Evolutionary conservation across 2,888 invertebrate genomes (phyloP).

Genomic region (Drosophila tripunctata): DNA sequence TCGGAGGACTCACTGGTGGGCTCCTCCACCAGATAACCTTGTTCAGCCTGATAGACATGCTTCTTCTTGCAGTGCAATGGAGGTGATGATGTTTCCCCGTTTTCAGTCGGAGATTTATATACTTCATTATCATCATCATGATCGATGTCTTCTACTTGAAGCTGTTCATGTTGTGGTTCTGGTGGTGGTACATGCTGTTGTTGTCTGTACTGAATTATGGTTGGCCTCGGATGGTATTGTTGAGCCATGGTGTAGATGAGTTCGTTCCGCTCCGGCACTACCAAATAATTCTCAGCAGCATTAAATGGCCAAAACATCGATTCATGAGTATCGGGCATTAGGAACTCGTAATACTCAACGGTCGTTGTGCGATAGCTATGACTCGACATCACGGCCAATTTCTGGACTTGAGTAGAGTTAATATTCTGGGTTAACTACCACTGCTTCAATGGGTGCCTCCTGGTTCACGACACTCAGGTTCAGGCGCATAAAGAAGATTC

Average conservation of each 20-base stretch:
- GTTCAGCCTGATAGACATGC: slow-evolving; percentile 61
- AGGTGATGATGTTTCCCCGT: not conserved
- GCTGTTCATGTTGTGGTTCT: no score
- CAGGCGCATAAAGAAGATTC: slow-evolving; percentile 75
- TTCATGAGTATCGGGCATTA: slow-evolving; percentile 65
- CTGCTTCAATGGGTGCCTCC: slow-evolving; percentile 54
- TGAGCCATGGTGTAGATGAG: slow-evolving; percentile 23
- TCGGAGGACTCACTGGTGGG: slow-evolving; percentile 72
- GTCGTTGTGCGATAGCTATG: slow-evolving; percentile 38
- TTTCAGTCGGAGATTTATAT: not conserved
- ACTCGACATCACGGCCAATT: slow-evolving; percentile 36
- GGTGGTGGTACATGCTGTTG: no score
- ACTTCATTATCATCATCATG: slow-evolving; percentile 8
- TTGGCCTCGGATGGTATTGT: slow-evolving; percentile 10
- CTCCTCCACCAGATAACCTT: slow-evolving; percentile 80
- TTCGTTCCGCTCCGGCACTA: slow-evolving; percentile 30
- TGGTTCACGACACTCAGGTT: slow-evolving; percentile 72
- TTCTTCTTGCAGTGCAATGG: slow-evolving; percentile 3
- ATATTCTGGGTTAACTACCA: no score
- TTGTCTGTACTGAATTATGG: slow-evolving; percentile 4
- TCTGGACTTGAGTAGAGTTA: not conserved
- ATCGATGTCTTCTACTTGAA: no score
- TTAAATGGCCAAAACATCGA: slow-evolving; percentile 23
- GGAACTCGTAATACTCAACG: slow-evolving; percentile 62
- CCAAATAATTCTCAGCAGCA: slow-evolving; percentile 40